Percentiles rank a stretch among this genome's conserved stretches.
Evolutionary conservation across 2,113 vertebrate genomes (phyloP).

Genomic region (Eurypyga helias): DNA sequence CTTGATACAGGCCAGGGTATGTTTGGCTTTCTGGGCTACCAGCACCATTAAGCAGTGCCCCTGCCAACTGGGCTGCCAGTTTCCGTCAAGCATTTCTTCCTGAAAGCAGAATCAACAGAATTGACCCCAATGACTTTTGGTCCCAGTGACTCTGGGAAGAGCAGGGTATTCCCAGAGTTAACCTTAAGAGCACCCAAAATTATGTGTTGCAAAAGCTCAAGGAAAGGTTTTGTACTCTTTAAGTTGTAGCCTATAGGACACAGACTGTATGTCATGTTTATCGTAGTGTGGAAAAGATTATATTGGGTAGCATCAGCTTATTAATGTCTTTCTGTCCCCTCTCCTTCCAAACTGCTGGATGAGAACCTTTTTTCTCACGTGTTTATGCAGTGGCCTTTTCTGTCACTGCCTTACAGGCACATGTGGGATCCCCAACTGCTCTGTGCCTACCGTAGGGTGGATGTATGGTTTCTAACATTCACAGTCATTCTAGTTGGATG

Average conservation of each 20-base stretch:
- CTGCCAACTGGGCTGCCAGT: too few relatives aligned
- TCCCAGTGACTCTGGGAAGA: not conserved
- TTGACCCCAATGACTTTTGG: not conserved
- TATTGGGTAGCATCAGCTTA: not conserved
- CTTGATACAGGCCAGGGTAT: too few relatives aligned
- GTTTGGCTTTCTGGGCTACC: too few relatives aligned
- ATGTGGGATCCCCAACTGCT: not conserved
- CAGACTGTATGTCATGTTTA: not conserved
- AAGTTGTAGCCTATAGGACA: fast-evolving
- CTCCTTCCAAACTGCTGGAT: not conserved
- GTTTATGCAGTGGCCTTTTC: not conserved
- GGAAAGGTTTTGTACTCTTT: not conserved
- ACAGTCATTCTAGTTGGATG: conserved; percentile 52
- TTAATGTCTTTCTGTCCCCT: not conserved
- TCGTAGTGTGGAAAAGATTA: not conserved
- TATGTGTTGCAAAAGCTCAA: not conserved
- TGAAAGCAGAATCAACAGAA: not conserved
- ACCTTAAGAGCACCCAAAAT: not conserved
- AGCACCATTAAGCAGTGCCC: too few relatives aligned
- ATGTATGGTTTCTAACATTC: conserved; percentile 27
- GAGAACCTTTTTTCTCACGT: not conserved
- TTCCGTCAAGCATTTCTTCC: not conserved
- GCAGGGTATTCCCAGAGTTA: not conserved
- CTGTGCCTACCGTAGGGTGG: not conserved
- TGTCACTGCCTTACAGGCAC: not conserved